Conservation (phyloP, 2,797 vertebrate species). For the Leucoraja ocellata region DNA sequence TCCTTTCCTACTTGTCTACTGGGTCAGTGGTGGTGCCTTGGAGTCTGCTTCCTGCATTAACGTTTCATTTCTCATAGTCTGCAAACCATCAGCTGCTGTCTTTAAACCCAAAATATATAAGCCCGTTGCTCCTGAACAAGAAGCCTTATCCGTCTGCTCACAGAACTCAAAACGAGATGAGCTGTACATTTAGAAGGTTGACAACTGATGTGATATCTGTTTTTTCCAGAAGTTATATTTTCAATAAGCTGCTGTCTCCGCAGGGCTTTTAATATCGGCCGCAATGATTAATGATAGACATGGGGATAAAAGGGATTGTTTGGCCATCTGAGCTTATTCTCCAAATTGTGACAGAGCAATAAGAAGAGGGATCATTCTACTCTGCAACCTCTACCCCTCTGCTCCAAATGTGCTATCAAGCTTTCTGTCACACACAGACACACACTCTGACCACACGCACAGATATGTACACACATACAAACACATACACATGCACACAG, state of each 20-base stretch:
- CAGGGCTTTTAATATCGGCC: not conserved
- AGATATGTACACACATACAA: no score
- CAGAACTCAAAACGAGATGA: not conserved
- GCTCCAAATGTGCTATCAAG: not conserved
- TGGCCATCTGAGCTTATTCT: not conserved
- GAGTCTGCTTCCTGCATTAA: slow-evolving; percentile 22
- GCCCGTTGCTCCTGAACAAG: not conserved
- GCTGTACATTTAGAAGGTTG: not conserved
- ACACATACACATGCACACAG: no score
- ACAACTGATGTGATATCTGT: not conserved
- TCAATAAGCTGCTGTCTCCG: not conserved
- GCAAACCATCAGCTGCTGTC: slow-evolving; percentile 24
- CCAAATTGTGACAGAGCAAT: not conserved
- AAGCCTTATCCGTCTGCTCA: not conserved
- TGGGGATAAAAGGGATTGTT: not conserved
- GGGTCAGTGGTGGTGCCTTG: slow-evolving; percentile 31
- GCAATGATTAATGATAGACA: not conserved
- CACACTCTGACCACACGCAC: no score
- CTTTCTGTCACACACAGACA: not conserved
- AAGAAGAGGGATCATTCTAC: not conserved
- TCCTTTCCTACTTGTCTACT: not conserved
- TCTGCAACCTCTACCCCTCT: not conserved
- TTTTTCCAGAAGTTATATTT: slow-evolving; percentile 39
- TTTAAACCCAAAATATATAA: not conserved
- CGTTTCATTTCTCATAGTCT: not conserved